phyloP scores from a whole-genome alignment of 2,113 vertebrate species.

The Psammodynastes pulverulentus region DNA sequence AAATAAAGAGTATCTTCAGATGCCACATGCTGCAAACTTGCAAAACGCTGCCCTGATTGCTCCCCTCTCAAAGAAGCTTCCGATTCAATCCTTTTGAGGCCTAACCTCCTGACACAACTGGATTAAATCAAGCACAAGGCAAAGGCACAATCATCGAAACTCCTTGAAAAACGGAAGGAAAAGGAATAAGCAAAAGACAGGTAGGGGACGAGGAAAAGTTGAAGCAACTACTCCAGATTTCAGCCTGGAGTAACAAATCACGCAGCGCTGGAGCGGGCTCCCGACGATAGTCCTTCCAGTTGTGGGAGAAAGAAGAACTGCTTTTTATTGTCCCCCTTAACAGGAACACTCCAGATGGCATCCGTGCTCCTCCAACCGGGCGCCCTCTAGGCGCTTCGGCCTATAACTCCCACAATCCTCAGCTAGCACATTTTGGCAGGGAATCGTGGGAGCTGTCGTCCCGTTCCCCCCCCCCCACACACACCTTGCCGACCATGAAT shows the following conservation, averaged over 20 bases:
- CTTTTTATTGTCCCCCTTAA: background rate
- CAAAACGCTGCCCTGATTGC: background rate
- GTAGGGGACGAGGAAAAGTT: background rate
- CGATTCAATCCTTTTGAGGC: background rate
- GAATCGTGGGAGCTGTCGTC: background rate
- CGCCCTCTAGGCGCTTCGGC: background rate
- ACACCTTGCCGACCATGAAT: background rate
- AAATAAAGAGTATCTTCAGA: background rate
- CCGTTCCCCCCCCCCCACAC: too few relatives aligned
- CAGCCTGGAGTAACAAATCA: background rate
- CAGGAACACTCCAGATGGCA: background rate
- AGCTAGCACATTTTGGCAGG: background rate
- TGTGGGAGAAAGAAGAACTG: background rate
- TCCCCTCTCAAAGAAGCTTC: background rate
- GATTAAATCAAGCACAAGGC: background rate
- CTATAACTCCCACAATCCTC: background rate
- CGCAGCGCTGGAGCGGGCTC: background rate
- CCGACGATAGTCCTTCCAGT: background rate
- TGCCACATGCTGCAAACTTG: background rate
- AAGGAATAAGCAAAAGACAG: too few relatives aligned
- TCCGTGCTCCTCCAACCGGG: background rate
- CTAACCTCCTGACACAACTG: background rate
- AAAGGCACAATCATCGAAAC: too few relatives aligned
- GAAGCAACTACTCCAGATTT: background rate
- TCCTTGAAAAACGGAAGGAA: too few relatives aligned